A percentile compares a stretch with the other conserved stretches of the same genome.
These are phyloP conservation scores for Euleptes europaea DNA, from an alignment of 2,113 vertebrate genomes.

Conservation along the genomic window DNA sequence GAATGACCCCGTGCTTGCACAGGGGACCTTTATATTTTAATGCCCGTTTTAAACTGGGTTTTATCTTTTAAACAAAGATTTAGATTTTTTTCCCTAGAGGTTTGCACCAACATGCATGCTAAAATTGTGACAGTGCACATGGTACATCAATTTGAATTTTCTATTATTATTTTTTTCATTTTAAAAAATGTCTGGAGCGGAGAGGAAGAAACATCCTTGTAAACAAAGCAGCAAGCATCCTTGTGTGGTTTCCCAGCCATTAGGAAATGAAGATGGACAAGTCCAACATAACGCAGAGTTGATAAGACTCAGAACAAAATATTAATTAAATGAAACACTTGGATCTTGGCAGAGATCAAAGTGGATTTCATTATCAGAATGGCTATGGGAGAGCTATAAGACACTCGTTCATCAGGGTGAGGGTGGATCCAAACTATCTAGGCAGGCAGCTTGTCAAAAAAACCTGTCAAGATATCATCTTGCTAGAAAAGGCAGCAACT, in stretches of 20 bases:
- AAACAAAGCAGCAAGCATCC: not conserved
- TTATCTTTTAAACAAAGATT: too few species aligned
- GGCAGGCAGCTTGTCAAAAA: not conserved
- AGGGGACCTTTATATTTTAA: too few species aligned
- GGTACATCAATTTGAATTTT: too few species aligned
- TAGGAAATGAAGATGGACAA: not conserved
- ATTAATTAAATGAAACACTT: slow-evolving; percentile 11
- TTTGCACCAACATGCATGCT: too few species aligned
- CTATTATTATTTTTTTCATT: too few species aligned
- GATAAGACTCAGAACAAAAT: not conserved
- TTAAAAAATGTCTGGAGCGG: too few species aligned
- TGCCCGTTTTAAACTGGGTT: too few species aligned
- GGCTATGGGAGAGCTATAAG: not conserved
- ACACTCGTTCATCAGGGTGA: not conserved
- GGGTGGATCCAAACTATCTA: not conserved
- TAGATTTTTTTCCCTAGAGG: too few species aligned
- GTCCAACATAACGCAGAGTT: not conserved
- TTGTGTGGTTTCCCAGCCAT: not conserved
- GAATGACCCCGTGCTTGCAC: too few species aligned
- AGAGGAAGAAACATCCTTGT: not conserved
- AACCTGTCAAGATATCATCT: not conserved
- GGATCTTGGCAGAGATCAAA: not conserved
- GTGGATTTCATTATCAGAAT: slow-evolving; percentile 4
- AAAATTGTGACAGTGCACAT: too few species aligned
- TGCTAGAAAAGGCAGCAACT: not conserved